phyloP scores from a whole-genome alignment of 2,888 invertebrate species.

The Oligia fasciuncula region DNA sequence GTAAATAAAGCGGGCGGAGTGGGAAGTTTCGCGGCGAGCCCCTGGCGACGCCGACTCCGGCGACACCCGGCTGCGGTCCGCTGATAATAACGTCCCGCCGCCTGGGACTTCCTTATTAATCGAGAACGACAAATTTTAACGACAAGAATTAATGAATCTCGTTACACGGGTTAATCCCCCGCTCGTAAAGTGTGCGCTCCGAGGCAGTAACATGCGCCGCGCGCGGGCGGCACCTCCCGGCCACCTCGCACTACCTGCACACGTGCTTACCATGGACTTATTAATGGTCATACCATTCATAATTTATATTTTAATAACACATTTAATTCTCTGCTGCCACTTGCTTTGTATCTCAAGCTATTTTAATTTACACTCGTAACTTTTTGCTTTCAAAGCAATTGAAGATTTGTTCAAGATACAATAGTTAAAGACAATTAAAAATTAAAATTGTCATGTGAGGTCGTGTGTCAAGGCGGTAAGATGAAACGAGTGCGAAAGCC shows the following conservation, averaged over 20 bases:
- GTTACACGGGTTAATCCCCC: slow-evolving; percentile 90
- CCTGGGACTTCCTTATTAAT: slow-evolving; percentile 90
- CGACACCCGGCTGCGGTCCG: slow-evolving; percentile 84
- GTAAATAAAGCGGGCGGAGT: slow-evolving; percentile 90
- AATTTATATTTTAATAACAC: slow-evolving; percentile 6
- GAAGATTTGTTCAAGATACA: slow-evolving; percentile 31
- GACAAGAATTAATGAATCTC: slow-evolving; percentile 91
- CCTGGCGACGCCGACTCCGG: slow-evolving; percentile 72
- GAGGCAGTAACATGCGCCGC: slow-evolving; percentile 86
- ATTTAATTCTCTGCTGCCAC: not conserved
- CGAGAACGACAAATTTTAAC: slow-evolving; percentile 91
- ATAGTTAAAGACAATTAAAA: slow-evolving; percentile 57
- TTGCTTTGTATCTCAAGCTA: not conserved
- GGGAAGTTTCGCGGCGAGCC: slow-evolving; percentile 87
- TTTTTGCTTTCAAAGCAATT: slow-evolving; percentile 13
- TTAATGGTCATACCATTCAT: slow-evolving; percentile 26
- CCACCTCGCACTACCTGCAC: slow-evolving; percentile 65
- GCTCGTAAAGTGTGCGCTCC: slow-evolving; percentile 89
- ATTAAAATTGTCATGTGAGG: slow-evolving; percentile 65
- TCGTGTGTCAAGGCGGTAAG: slow-evolving; percentile 68
- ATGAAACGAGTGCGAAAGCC: slow-evolving; percentile 82
- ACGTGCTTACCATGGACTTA: slow-evolving; percentile 44
- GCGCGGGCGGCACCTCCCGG: slow-evolving; percentile 75
- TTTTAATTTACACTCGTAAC: slow-evolving; percentile 4
- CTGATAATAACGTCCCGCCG: slow-evolving; percentile 88